Conservation (phyloP, 2,797 vertebrate genomes). For the Hybognathus amarus region DNA sequence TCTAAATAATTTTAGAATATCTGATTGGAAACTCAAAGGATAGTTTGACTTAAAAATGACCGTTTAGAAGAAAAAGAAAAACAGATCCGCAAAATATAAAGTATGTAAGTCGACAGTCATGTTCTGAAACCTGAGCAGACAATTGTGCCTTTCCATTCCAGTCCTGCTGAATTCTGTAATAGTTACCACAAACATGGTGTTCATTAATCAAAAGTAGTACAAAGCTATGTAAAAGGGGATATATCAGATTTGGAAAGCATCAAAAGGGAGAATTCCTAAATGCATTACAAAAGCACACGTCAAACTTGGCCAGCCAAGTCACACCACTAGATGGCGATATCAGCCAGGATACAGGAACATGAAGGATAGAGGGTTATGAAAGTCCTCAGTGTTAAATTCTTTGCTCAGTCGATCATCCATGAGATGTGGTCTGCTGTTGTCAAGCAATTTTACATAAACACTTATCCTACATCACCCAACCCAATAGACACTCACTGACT, state of each 20-base stretch:
- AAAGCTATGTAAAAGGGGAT: conserved; percentile 79
- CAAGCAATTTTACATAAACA: conserved; percentile 28
- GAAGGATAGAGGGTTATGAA: not conserved
- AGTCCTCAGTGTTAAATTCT: conserved; percentile 24
- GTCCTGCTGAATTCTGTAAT: conserved; percentile 79
- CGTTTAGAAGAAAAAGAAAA: conserved; percentile 67
- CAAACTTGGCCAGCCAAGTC: conserved; percentile 91
- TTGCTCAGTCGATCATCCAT: not conserved
- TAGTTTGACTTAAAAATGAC: conserved; percentile 26
- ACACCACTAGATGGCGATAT: conserved; percentile 80
- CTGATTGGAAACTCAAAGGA: conserved; percentile 2
- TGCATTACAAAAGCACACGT: conserved; percentile 68
- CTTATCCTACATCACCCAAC: conserved; percentile 4
- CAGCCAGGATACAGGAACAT: conserved; percentile 66
- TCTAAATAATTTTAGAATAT: conserved; percentile 5
- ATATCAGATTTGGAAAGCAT: conserved; percentile 70
- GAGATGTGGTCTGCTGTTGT: not conserved
- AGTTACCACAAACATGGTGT: conserved; percentile 70
- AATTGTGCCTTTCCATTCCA: conserved; percentile 75
- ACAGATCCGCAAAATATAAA: conserved; percentile 45
- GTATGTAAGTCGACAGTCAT: conserved; percentile 58
- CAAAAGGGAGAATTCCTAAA: conserved; percentile 72
- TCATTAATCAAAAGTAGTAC: conserved; percentile 75
- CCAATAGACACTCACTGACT: conserved; percentile 62
- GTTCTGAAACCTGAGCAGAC: conserved; percentile 65